Conservation (phyloP, 2,113 vertebrate genomes). For the Heterotilapia buettikoferi region DNA sequence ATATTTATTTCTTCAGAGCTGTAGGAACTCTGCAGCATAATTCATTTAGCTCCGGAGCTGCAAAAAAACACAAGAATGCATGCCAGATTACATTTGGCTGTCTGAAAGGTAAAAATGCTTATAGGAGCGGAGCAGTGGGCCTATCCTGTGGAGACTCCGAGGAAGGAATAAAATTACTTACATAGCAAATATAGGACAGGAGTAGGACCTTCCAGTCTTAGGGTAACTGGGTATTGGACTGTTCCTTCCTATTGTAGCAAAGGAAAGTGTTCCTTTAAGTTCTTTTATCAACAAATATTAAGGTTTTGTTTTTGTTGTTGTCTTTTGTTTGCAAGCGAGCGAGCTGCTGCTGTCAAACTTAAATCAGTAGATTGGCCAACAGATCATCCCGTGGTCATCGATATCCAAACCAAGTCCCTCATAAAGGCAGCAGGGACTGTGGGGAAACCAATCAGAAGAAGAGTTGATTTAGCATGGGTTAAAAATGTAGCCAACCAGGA, state of each 20-base stretch:
- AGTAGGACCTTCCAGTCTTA: not conserved
- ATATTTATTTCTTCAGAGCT: not conserved
- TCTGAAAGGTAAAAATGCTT: not conserved
- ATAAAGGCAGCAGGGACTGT: not conserved
- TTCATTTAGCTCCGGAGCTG: not conserved
- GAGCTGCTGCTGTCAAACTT: not conserved
- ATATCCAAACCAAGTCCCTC: not conserved
- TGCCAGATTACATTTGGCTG: not conserved
- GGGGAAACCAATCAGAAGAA: not conserved
- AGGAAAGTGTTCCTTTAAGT: not conserved
- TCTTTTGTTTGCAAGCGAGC: not conserved
- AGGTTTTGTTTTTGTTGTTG: not conserved
- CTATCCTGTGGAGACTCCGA: not conserved
- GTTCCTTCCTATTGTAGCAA: no score
- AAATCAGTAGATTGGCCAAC: not conserved
- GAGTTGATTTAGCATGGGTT: rapidly evolving
- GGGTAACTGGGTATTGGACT: not conserved
- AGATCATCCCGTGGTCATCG: not conserved
- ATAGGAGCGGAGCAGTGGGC: not conserved
- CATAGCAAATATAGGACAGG: rapidly evolving
- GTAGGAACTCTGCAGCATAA: not conserved
- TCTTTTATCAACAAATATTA: not conserved
- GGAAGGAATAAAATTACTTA: not conserved
- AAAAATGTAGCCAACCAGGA: rapidly evolving
- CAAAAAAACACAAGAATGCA: not conserved